Evolutionary conservation across 2,888 invertebrate genomes (phyloP).

Genomic region (Chydorus sphaericus): DNA sequence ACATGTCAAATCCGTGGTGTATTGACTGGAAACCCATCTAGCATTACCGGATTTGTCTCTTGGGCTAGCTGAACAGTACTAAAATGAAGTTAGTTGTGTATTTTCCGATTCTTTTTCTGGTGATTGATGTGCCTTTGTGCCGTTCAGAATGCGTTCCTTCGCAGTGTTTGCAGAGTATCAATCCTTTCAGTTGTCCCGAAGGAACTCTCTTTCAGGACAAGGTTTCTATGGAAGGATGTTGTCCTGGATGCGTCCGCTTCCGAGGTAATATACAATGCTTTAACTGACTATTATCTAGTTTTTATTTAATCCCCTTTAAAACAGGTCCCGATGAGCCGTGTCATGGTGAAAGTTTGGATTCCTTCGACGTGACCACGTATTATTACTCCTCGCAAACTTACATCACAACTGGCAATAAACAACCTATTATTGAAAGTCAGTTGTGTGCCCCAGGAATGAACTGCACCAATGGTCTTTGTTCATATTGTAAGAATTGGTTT

Average conservation of each 20-base stretch:
- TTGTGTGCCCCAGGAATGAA: slow-evolving; percentile 16
- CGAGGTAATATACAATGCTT: slow-evolving; percentile 10
- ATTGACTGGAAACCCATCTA: no score
- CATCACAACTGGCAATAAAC: slow-evolving; percentile 5
- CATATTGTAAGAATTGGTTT: no score
- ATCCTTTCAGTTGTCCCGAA: slow-evolving; percentile 5
- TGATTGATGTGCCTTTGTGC: not conserved
- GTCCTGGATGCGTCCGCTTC: slow-evolving; percentile 20
- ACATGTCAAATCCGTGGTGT: no score
- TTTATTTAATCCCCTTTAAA: no score
- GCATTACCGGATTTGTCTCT: no score
- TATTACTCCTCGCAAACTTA: not conserved
- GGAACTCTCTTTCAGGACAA: slow-evolving; percentile 15
- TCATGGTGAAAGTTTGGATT: not conserved
- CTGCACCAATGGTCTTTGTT: slow-evolving; percentile 1
- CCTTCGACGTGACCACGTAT: not conserved
- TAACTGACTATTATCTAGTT: no score
- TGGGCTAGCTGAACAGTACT: no score
- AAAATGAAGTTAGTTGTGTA: not conserved
- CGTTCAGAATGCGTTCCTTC: not conserved
- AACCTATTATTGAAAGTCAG: slow-evolving; percentile 15
- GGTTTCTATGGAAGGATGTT: slow-evolving; percentile 21
- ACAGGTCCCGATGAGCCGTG: not conserved
- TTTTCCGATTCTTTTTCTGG: not conserved
- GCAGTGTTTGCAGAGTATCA: slow-evolving; percentile 2